Conservation (phyloP, 2,113 vertebrate species). For the Cyanocitta stelleri region DNA sequence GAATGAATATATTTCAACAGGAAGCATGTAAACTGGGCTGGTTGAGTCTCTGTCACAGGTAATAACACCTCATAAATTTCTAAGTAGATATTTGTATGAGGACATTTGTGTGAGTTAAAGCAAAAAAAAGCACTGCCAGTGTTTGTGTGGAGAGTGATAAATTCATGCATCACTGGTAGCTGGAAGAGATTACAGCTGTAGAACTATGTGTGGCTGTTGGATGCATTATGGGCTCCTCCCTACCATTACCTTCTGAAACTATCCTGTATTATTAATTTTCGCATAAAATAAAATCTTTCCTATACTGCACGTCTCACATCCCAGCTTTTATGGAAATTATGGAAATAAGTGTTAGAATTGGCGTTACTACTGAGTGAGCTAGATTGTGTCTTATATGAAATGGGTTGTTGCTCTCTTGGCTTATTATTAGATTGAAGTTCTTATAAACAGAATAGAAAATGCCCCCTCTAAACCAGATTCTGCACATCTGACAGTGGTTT, state of each 20-base stretch:
- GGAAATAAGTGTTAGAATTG: neutral
- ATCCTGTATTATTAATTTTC: neutral
- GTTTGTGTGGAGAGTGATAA: neutral
- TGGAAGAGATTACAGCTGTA: neutral
- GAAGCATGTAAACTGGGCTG: neutral
- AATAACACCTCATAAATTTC: neutral
- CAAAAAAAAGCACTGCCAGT: neutral
- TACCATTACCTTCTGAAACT: neutral
- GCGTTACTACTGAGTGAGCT: neutral
- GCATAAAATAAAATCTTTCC: neutral
- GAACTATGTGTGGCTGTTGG: neutral
- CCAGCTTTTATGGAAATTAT: neutral
- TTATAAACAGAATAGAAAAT: neutral
- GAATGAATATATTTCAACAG: neutral
- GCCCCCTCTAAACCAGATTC: neutral
- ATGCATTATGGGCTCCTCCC: neutral
- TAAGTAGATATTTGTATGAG: neutral
- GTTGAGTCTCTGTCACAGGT: neutral
- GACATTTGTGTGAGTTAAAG: neutral
- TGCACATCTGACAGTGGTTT: accelerated
- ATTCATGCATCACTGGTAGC: neutral
- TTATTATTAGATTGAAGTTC: neutral
- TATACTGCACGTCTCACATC: neutral
- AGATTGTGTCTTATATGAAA: neutral
- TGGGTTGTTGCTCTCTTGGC: neutral